Conservation (phyloP, 2,888 invertebrate genomes). For the Frankliniella intonsa region DNA sequence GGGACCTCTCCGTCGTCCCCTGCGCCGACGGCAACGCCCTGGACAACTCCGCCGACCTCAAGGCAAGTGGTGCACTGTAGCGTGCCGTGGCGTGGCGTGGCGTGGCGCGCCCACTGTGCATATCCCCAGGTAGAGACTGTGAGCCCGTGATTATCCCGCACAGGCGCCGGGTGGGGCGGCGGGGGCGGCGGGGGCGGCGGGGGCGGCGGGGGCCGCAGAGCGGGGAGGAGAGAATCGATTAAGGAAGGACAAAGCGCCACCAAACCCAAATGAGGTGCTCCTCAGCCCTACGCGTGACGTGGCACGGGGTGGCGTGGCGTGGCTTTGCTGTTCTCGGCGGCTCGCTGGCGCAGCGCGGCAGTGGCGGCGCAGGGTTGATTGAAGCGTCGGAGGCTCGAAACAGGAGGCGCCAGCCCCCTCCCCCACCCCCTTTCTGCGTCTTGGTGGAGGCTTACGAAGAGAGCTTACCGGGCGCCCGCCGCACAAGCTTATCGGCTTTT, state of each 20-base stretch:
- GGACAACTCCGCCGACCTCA: slow-evolving; percentile 37
- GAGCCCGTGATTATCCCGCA: too few species aligned
- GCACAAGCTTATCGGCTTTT: too few species aligned
- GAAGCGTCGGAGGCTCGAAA: too few species aligned
- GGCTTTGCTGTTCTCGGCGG: background rate
- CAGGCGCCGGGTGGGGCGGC: too few species aligned
- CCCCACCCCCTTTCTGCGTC: too few species aligned
- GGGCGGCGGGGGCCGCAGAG: background rate
- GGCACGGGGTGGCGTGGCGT: too few species aligned
- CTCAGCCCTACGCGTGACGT: background rate
- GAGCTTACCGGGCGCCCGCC: too few species aligned
- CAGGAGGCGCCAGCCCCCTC: too few species aligned
- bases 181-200: too few species aligned
- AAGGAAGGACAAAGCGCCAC: background rate
- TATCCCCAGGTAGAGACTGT: background rate
- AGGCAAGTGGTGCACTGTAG: background rate
- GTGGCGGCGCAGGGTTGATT: background rate
- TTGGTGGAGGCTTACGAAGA: too few species aligned
- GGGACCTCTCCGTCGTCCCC: slow-evolving; percentile 68
- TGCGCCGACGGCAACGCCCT: slow-evolving; percentile 50
- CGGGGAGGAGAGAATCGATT: background rate
- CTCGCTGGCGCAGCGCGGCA: background rate
- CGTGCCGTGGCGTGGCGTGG: too few species aligned
- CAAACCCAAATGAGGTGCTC: background rate
- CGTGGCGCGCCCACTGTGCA: background rate